Base-by-base conservation (phyloP, 2,888 invertebrate genomes). In the Napeogenes sylphis region DNA sequence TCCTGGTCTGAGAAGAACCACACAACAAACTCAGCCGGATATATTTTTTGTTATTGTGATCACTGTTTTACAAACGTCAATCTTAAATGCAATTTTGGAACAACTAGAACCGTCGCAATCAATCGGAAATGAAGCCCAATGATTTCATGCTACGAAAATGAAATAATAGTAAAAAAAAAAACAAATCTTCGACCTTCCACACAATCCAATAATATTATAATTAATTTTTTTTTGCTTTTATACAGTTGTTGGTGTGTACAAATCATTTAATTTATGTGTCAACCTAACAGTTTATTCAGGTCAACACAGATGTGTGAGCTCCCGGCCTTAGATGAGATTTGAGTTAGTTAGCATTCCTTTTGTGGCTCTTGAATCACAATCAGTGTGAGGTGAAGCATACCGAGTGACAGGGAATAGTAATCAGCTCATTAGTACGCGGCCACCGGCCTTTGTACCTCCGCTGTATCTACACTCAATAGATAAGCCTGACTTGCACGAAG, bases 341-440 rank as follows among this genome's bases (percentile, higher is more conserved):
- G 51, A 21, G 21, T 51, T 8, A 51, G 51, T 30, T 51, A 10
- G 51, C 30, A 51, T 51, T 51, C 51, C 51, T 30, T 51, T 51
- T 51, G 51, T 30, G 30, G 51, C 12, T 51, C 51, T 51, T 51
- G 51, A 51, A 51, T 51, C 51, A 51, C 51, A 51, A 51, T 51
- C 51, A 30, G 51, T 30, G 51, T 30, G 51, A 51, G 51, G 10
- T 30, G 51, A n/a, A 51, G 51, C 30, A 30, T 51, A 10, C 12
- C 21, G 51, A 51, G 38, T 33, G 54, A 59, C 54, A 59, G 54
- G 54, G 54, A 58, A 59, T 45, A 42, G 59, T 53, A 59, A 54
- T 59, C 42, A 59, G 45, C 59, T 59, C 54, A 59, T 54, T 58
- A 51, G 42, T 51, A 51, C 3, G 46, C 53, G 8, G 35, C 12